Base-by-base conservation (phyloP, 2,797 vertebrate genomes). In the Sebastes nivosus region DNA sequence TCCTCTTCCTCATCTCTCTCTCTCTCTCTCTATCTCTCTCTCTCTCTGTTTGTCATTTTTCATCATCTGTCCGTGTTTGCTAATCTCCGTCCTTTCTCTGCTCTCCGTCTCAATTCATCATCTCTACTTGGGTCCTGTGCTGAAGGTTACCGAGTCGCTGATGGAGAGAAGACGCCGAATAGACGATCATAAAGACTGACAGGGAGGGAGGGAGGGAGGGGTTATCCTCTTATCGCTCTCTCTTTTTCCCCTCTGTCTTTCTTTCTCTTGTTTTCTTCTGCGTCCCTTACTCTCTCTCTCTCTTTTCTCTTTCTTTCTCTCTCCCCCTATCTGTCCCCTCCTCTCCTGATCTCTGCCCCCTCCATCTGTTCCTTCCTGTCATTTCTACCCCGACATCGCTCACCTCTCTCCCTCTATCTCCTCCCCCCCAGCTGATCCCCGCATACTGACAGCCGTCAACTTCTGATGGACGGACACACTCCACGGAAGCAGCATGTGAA, bases 41-140 rank as follows among this genome's bases (percentile, higher is more conserved):
- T 75, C 81, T 79, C 57, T 55, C 57, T 89, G 92, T 95, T 94
- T 95, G 95, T 95, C 95, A 95, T 96, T 95, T 96, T 94, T 95
- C 94, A 95, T 95, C 94, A 95, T 94, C 93, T 70, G 87, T 85
- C 89, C 67, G 58, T 95, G 91, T 94, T 94, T 92, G 92, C 93
- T 95, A 95, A 95, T 95, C 94, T 94, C 82, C 87, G 92, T 94
- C 93, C 95, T 95, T 90, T 94, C 91, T 85, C 89, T 90, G 88
- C 90, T 92, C 94, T 92, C 89, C 83, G 74, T 94, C 93, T 94
- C 94, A 86, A 95, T 96, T 95, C 94, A 95, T 95, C 95, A 95
- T 94, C 89, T 90, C 90, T 69, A 81, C 90, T 88, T 84, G 81
- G 92, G 94, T 93, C 91, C 89, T 76, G 88, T 86, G 88, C 90